A percentile compares a stretch with the other conserved stretches of the same genome.
phyloP scores from a whole-genome alignment of 2,888 invertebrate genomes.

The Nemotelus nigrinus region DNA sequence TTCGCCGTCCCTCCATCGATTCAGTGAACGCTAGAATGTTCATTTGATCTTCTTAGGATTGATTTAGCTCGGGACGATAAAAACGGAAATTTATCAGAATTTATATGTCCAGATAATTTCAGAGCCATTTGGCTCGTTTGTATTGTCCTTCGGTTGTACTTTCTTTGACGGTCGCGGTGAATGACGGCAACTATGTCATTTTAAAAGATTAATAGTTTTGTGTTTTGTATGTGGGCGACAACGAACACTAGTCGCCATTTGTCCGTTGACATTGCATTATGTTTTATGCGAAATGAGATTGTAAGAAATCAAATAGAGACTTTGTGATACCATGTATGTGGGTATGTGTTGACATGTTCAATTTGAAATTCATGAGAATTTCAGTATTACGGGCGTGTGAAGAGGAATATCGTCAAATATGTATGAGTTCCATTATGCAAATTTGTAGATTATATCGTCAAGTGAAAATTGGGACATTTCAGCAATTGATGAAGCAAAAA shows the following conservation, averaged over 20 bases:
- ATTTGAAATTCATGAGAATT: constrained; percentile 11
- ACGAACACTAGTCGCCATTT: too few species aligned
- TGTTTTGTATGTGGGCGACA: too few species aligned
- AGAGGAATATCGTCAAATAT: too few species aligned
- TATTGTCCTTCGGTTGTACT: background rate
- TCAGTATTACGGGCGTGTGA: background rate
- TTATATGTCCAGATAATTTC: constrained; percentile 35
- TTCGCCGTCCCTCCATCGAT: background rate
- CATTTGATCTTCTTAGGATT: background rate
- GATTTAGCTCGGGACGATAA: constrained; percentile 24
- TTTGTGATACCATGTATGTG: too few species aligned
- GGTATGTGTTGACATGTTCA: background rate
- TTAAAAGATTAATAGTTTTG: constrained; percentile 5
- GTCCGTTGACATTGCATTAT: too few species aligned
- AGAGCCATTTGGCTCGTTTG: constrained; percentile 8
- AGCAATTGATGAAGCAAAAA: too few species aligned
- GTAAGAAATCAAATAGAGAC: too few species aligned
- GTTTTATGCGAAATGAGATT: too few species aligned
- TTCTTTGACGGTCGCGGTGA: background rate
- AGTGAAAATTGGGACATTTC: too few species aligned
- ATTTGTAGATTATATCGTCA: background rate
- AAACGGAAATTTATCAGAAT: constrained; percentile 27
- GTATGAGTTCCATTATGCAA: background rate
- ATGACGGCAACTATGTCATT: background rate
- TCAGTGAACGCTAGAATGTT: too few species aligned